Evolutionary conservation across 2,113 vertebrate species (phyloP).

Genomic region (Sakesphorus luctuosus): DNA sequence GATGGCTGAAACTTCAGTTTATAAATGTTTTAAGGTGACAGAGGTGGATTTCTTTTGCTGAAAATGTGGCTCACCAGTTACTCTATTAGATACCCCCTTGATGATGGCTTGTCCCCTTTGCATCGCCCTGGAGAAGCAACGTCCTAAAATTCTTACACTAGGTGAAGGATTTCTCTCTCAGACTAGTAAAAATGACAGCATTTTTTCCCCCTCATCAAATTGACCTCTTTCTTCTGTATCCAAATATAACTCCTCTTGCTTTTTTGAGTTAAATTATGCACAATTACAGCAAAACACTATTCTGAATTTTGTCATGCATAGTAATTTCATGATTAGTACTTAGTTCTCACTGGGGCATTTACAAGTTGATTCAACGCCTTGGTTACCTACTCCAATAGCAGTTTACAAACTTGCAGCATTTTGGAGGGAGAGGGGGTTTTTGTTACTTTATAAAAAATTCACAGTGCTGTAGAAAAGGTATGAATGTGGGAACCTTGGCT

Average conservation of each 20-base stretch:
- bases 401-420: not conserved
- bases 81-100: not conserved
- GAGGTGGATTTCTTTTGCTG: not conserved
- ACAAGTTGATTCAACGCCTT: slow-evolving; percentile 15
- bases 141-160: not conserved
- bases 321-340: slow-evolving; percentile 45
- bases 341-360: slow-evolving; percentile 18
- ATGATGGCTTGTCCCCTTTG: not conserved
- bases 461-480: not conserved
- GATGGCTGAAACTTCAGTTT: not conserved
- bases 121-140: not conserved
- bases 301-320: slow-evolving; percentile 51
- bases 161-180: not conserved
- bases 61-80: not conserved
- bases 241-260: slow-evolving; percentile 22
- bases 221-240: slow-evolving; percentile 33
- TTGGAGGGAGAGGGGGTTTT: not conserved
- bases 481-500: not conserved
- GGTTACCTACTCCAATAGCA: not conserved
- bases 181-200: not conserved
- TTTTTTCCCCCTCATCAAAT: not conserved
- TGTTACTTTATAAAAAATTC: not conserved
- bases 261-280: slow-evolving; percentile 51
- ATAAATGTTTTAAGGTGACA: not conserved
- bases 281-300: slow-evolving; percentile 48